Conservation (phyloP, 1,140 invertebrate genomes). For the Eriosoma lanigerum region DNA sequence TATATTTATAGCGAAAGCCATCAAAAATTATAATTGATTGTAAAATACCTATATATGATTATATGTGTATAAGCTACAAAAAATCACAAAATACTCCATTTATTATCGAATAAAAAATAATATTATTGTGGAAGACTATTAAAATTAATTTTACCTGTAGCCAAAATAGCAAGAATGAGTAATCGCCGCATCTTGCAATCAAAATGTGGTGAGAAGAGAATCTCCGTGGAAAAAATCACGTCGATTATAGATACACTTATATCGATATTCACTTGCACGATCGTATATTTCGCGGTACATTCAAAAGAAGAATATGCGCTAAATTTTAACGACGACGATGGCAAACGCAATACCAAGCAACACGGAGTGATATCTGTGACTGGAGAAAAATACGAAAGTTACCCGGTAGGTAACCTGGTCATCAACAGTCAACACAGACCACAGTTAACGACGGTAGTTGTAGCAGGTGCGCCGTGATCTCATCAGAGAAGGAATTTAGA, state of each 20-base stretch:
- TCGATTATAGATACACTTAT: not conserved
- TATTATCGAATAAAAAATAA: too few species aligned
- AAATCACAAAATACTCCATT: too few species aligned
- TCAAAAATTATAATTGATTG: too few species aligned
- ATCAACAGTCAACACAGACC: not conserved
- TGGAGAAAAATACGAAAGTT: slow-evolving; percentile 49
- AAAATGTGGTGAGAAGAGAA: not conserved
- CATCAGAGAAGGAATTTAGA: not conserved
- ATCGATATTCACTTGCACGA: too few species aligned
- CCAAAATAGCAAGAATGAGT: not conserved
- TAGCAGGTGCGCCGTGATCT: not conserved
- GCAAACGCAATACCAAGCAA: not conserved
- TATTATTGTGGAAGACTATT: too few species aligned
- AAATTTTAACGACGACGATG: not conserved
- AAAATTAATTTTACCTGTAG: slow-evolving; percentile 19
- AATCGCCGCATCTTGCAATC: slow-evolving; percentile 22
- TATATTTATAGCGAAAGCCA: too few species aligned
- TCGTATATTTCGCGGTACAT: not conserved
- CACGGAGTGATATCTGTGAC: slow-evolving; percentile 21
- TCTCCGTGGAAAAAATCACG: not conserved
- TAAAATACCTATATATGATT: too few species aligned
- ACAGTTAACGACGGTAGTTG: not conserved
- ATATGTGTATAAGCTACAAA: too few species aligned
- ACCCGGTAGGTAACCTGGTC: slow-evolving; percentile 31
- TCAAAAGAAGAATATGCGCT: not conserved